phyloP scores from a whole-genome alignment of 2,113 vertebrate species.

The Cynoglossus semilaevis region DNA sequence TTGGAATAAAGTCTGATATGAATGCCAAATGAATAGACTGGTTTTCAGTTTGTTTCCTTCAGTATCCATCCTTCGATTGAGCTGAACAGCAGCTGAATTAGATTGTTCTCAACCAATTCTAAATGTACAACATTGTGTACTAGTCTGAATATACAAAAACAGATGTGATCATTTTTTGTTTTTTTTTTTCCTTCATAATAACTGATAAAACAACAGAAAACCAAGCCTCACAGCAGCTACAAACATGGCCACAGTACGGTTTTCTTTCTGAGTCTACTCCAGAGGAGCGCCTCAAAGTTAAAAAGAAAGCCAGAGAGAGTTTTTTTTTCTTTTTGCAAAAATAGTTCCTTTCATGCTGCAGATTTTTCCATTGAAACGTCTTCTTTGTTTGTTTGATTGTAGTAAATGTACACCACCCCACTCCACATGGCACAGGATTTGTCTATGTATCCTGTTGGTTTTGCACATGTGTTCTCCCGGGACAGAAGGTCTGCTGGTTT shows the following conservation, averaged over 20 bases:
- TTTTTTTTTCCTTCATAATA: constrained; percentile 20
- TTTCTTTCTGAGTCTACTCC: constrained; percentile 13
- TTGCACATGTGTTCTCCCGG: constrained; percentile 41
- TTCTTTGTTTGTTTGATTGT: constrained; percentile 33
- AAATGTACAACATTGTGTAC: too few relatives aligned
- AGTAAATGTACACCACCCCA: constrained; percentile 14
- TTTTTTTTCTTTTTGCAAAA: constrained; percentile 10
- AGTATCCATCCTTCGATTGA: too few relatives aligned
- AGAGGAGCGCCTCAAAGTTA: constrained; percentile 6
- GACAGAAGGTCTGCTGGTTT: constrained; percentile 49
- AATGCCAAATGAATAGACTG: too few relatives aligned
- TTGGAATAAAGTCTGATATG: too few relatives aligned
- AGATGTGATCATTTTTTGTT: too few relatives aligned
- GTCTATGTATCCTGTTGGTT: constrained; percentile 38
- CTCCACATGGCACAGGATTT: constrained; percentile 23
- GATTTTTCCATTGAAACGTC: neutral
- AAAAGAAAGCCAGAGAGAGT: constrained; percentile 12
- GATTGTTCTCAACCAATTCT: neutral
- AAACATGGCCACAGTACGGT: constrained; percentile 1
- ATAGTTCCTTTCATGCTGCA: constrained; percentile 1
- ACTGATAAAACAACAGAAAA: constrained; percentile 32
- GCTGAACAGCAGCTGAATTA: too few relatives aligned
- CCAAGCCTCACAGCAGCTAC: neutral
- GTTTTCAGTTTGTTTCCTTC: too few relatives aligned
- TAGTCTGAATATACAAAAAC: too few relatives aligned